Base-by-base conservation (phyloP, 1,140 invertebrate species). In the Acromyrmex echinatior region DNA sequence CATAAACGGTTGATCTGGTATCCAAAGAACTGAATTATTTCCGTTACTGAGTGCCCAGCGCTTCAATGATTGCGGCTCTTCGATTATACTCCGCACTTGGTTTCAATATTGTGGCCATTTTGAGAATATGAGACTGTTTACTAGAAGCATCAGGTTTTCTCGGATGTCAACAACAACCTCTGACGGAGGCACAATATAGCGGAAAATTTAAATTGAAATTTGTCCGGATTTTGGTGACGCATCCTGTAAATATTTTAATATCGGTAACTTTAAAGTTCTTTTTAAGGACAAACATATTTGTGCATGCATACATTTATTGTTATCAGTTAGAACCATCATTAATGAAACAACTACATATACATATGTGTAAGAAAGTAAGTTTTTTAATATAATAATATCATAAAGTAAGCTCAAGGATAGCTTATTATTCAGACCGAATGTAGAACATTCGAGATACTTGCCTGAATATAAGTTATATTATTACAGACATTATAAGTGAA, bases 401-500 rank as follows among this genome's bases (percentile, higher is more conserved):
- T 79, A 79, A 79, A 66, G 18, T 14, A 45, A 65, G 65, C n/a
- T 65, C 2, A 31, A 31, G 28, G 28, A 31, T 31, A 62, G n/a
- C 7, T 66, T 79, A 65, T 79, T 12, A 25, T 79, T 14, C 12
- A 65, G 3, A 21, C 18, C 7, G 18, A 31, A 79, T n/a, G 21
- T 45, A 31, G 9, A 76, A 5, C 45, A n/a, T 10, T 63, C 14
- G 28, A 31, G 14, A 65, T 58, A 35, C 18, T 56, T 35, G 53
- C 2, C 6, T 45, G 58, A 78, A 74, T 35, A 16, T 12, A 2
- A 65, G 16, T 1, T 60, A 60, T 58, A 74, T 89, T 58, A 74
- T 89, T 66, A 35, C 10, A 66, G 31, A 79, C 16, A 49, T 49
- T 65, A 78, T 31, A 66, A 60, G 35, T 86, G 49, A 53, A 25